Conservation (phyloP, 1,140 invertebrate species). For the Camponotus pennsylvanicus region DNA sequence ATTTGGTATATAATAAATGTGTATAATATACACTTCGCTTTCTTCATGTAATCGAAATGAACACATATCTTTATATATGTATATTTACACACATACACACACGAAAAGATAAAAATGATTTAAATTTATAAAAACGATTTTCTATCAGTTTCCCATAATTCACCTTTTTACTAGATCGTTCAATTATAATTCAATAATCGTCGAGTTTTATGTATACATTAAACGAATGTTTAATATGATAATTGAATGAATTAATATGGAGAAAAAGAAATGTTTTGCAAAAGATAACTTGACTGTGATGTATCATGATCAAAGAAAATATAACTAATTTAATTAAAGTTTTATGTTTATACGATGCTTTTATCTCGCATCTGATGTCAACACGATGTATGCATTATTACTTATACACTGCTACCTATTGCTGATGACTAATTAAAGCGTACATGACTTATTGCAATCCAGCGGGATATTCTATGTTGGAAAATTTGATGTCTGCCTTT, state of each 20-base stretch:
- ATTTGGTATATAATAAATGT: too few species aligned
- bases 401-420: neutral
- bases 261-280: neutral
- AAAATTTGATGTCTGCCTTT: slow-evolving; percentile 1
- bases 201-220: neutral
- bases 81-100: neutral
- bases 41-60: too few species aligned
- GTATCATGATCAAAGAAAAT: slow-evolving; percentile 8
- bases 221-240: slow-evolving; percentile 8
- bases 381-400: neutral
- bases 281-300: slow-evolving; percentile 4
- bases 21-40: too few species aligned
- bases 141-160: neutral
- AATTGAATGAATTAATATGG: slow-evolving; percentile 32
- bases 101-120: neutral
- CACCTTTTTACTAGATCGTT: neutral
- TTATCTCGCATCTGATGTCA: neutral
- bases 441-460: neutral
- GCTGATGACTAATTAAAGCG: slow-evolving; percentile 34
- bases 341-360: neutral
- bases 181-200: neutral
- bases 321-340: neutral
- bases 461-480: neutral
- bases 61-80: too few species aligned
- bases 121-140: neutral